Evolutionary conservation across 2,888 invertebrate genomes (phyloP), one percentile per base, ranked within the genome.

Genomic region (Stegana nigrithorax): DNA sequence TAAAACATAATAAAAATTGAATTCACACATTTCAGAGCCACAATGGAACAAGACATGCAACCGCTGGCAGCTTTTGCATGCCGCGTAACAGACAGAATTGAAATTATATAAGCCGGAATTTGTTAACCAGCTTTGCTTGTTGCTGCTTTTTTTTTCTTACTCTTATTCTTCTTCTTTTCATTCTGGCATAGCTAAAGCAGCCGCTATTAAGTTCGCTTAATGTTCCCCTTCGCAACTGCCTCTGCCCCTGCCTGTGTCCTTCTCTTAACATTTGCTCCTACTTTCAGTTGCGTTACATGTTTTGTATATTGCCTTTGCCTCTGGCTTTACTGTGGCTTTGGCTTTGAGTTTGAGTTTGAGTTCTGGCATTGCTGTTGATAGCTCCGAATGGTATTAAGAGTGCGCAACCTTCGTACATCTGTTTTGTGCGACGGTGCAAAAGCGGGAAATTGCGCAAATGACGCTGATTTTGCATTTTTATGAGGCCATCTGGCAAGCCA

Each of bases 151-250:
- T n/a, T n/a, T n/a, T n/a, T n/a, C n/a, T n/a, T n/a, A n/a, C n/a
- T n/a, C n/a, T n/a, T n/a, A n/a, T n/a, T n/a, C n/a, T n/a, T n/a
- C n/a, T n/a, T n/a, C n/a, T n/a, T n/a, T n/a, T n/a, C n/a, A n/a
- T n/a, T n/a, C n/a, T n/a, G n/a, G n/a, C n/a, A 60, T 45, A 66
- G 69, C 66, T 66, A 62, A 65, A 69, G 63, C 69, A 66, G 65
- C 67, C 67, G 63, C 67, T 69, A 69, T 69, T 69, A 69, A 64
- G 62, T 66, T 67, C 67, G 69, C 66, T n/a, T n/a, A n/a, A n/a
- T n/a, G n/a, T n/a, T n/a, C n/a, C n/a, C n/a, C n/a, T n/a, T n/a
- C n/a, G n/a, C n/a, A n/a, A n/a, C n/a, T n/a, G 53, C 36, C 10
- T 42, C 7, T 42, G 42, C 42, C 14, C 6, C 42, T 42, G 42